Conservation (phyloP, 2,113 vertebrate genomes). For the Marmota flaviventris region DNA sequence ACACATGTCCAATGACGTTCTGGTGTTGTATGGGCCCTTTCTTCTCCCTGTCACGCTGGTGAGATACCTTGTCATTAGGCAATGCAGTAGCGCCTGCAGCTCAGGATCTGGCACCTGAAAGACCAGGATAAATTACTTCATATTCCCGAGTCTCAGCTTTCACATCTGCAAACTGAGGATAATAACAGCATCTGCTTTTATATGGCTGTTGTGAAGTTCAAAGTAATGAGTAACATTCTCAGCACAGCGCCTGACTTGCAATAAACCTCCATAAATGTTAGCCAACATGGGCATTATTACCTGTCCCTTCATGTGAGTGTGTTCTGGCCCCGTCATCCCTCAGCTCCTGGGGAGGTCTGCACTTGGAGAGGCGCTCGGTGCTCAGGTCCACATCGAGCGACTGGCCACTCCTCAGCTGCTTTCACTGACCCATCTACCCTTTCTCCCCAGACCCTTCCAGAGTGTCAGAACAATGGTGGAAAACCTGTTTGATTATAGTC, state of each 20-base stretch:
- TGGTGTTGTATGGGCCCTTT: background rate
- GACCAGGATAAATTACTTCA: background rate
- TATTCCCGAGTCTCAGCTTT: background rate
- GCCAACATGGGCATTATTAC: no score
- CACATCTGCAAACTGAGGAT: background rate
- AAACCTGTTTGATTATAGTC: slow-evolving; percentile 72
- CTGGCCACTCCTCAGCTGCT: background rate
- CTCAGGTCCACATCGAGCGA: background rate
- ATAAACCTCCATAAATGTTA: background rate
- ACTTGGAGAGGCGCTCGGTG: background rate
- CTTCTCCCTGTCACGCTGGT: background rate
- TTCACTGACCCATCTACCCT: background rate
- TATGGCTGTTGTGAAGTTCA: background rate
- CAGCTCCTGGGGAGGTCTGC: background rate
- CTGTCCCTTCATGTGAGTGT: background rate
- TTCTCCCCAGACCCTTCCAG: slow-evolving; percentile 47
- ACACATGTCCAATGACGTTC: background rate
- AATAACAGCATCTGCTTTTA: background rate
- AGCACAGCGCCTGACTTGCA: background rate
- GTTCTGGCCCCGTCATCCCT: background rate
- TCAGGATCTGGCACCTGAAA: background rate
- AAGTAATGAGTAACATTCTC: background rate
- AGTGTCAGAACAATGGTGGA: slow-evolving; percentile 30
- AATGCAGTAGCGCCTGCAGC: fast-evolving
- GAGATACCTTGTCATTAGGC: background rate